A percentile compares a stretch with the other conserved stretches of the same genome.
Conservation (phyloP, 1,140 invertebrate genomes). For the Portunus trituberculatus region DNA sequence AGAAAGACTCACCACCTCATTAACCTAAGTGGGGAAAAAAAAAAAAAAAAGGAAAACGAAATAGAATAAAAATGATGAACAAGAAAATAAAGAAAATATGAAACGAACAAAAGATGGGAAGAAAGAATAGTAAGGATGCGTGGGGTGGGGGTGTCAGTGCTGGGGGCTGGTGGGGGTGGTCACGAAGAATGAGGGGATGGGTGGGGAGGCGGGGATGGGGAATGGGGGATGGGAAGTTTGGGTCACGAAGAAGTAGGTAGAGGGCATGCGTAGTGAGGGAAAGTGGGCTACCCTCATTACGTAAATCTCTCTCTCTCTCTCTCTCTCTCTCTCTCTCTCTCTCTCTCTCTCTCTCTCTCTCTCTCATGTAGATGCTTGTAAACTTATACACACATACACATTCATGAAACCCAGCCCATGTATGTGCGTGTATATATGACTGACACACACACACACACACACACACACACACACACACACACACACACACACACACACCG, state of each 20-base stretch:
- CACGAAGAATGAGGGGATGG: neutral
- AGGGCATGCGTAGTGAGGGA: neutral
- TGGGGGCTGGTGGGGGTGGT: neutral
- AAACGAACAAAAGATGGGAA: neutral
- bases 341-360: too few species aligned
- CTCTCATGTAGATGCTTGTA: too few species aligned
- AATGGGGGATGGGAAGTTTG: neutral
- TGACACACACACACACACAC: too few species aligned
- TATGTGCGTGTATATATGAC: too few species aligned
- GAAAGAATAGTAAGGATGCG: neutral
- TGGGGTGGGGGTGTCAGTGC: neutral
- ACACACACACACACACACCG: neutral
- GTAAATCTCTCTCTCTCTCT: neutral
- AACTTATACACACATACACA: too few species aligned
- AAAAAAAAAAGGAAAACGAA: neutral
- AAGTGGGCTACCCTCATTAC: neutral
- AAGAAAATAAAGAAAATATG: neutral
- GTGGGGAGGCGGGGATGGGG: neutral
- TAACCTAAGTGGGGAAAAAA: too few species aligned
- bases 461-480: too few species aligned
- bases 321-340: slow-evolving; percentile 1
- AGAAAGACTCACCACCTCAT: neutral
- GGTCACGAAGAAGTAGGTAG: neutral
- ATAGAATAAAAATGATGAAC: neutral
- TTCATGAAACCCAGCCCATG: too few species aligned